Conservation (phyloP, 2,797 vertebrate species). For the Sebastiscus tertius region DNA sequence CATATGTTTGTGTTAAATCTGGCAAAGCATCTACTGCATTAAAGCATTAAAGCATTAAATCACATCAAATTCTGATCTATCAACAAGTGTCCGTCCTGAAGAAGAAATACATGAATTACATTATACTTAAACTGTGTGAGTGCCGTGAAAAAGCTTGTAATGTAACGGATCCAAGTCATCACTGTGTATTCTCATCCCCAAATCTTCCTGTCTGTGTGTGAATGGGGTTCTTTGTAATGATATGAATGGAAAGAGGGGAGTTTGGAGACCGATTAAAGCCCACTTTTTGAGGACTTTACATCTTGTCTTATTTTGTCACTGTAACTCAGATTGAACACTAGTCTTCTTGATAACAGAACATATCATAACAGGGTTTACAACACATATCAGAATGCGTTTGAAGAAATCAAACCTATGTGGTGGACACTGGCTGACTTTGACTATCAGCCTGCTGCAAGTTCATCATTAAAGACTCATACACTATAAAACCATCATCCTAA, state of each 20-base stretch:
- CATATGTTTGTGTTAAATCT: background rate
- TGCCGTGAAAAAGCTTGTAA: background rate
- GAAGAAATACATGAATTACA: background rate
- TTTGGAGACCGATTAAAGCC: background rate
- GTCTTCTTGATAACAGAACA: background rate
- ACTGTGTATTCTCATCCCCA: background rate
- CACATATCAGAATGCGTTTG: background rate
- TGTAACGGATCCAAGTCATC: slow-evolving; percentile 6
- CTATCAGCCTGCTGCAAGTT: background rate
- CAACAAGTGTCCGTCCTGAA: background rate
- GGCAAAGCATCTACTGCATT: background rate
- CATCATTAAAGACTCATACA: background rate
- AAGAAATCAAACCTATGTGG: background rate
- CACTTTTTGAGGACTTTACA: background rate
- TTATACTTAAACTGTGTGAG: background rate
- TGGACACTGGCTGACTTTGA: background rate
- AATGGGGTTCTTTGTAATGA: slow-evolving; percentile 29
- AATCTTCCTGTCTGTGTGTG: background rate
- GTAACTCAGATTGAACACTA: background rate
- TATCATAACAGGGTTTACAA: background rate
- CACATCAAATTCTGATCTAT: background rate
- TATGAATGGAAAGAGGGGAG: slow-evolving; percentile 1
- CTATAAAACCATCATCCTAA: background rate
- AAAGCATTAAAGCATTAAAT: background rate
- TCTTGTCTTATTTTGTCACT: background rate